phyloP scores from a whole-genome alignment of 2,888 invertebrate species.

The Pollenia angustigena region DNA sequence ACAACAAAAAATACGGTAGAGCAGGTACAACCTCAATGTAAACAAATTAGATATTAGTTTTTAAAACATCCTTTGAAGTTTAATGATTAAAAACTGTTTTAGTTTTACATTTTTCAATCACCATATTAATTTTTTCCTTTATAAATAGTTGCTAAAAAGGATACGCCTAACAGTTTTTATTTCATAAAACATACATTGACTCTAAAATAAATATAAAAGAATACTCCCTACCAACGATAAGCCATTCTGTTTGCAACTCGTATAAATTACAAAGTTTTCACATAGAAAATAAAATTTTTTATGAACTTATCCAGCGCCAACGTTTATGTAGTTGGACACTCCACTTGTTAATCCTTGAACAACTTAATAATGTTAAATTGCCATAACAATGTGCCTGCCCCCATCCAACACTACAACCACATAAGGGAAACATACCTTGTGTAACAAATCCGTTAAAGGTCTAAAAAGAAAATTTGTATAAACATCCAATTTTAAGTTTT shows the following conservation, averaged over 20 bases:
- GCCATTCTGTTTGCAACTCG: neutral
- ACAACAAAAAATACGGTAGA: too few species aligned
- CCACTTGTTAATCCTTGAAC: slow-evolving; percentile 29
- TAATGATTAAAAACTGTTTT: too few species aligned
- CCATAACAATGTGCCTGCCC: neutral
- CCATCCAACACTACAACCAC: neutral
- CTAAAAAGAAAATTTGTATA: slow-evolving; percentile 27
- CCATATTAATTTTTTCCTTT: too few species aligned
- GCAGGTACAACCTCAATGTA: too few species aligned
- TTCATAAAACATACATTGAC: too few species aligned
- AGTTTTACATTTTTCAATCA: too few species aligned
- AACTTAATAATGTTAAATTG: slow-evolving; percentile 25
- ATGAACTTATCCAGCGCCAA: slow-evolving; percentile 1
- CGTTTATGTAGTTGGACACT: slow-evolving; percentile 22
- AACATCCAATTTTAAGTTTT: slow-evolving; percentile 34
- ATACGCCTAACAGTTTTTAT: too few species aligned
- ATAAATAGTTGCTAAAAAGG: too few species aligned
- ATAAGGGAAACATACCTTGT: neutral
- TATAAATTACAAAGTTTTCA: neutral
- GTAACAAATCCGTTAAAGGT: slow-evolving; percentile 5
- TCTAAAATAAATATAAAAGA: too few species aligned
- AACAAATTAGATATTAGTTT: too few species aligned
- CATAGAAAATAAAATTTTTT: neutral
- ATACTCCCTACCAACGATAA: neutral
- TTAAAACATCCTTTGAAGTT: too few species aligned